phyloP scores from a whole-genome alignment of 2,888 invertebrate species.

The Lasioglossum lativentre region DNA sequence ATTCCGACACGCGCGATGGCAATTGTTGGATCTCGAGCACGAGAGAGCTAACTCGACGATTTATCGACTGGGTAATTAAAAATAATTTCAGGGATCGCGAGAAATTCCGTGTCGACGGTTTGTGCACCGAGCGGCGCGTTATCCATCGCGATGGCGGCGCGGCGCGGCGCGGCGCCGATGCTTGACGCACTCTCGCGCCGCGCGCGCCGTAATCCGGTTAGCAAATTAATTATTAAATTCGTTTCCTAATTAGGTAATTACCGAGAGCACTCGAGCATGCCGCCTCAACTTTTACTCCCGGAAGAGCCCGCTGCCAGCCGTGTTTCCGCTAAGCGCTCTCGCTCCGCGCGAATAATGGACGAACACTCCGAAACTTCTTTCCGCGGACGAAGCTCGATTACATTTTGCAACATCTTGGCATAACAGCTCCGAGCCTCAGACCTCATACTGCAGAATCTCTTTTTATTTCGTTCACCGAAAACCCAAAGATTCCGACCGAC shows the following conservation, averaged over 20 bases:
- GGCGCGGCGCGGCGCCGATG: constrained; percentile 30
- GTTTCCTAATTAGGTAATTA: constrained; percentile 71
- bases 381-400: background rate
- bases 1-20: constrained; percentile 20
- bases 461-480: background rate
- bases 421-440: constrained; percentile 4
- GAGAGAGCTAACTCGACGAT: constrained; percentile 40
- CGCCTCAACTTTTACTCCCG: constrained; percentile 45
- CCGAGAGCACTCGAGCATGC: constrained; percentile 57
- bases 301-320: constrained; percentile 29
- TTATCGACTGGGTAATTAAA: constrained; percentile 59
- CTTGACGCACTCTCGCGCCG: constrained; percentile 38
- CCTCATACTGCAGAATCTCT: background rate
- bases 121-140: background rate
- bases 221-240: constrained; percentile 72
- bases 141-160: constrained; percentile 4
- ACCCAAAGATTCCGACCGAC: background rate
- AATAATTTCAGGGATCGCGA: constrained; percentile 47
- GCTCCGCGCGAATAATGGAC: constrained; percentile 21
- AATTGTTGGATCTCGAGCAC: constrained; percentile 16
- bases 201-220: constrained; percentile 52
- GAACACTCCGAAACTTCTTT: constrained; percentile 11
- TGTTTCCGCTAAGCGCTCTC: constrained; percentile 9
- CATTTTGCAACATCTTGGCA: constrained; percentile 6
- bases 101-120: background rate